These are phyloP conservation scores for Beris chalybata DNA, from an alignment of 2,888 invertebrate species.

Conservation along the genomic window DNA sequence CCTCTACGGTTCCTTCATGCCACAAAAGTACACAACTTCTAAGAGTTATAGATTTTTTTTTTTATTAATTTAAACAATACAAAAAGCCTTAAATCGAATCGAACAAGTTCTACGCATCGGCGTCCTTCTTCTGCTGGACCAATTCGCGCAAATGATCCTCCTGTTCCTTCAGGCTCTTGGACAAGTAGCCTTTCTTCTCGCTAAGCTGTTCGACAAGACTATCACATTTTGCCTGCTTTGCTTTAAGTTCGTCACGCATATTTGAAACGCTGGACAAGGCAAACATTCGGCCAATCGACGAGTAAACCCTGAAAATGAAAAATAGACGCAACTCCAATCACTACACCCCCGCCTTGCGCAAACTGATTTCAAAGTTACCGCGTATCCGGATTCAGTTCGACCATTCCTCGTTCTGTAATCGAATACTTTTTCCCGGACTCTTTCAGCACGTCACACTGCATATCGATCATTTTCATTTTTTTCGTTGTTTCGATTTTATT, in stretches of 20 bases:
- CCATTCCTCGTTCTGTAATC: constrained; percentile 64
- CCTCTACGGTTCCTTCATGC: not conserved
- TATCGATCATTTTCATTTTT: constrained; percentile 73
- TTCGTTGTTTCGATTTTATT: constrained; percentile 77
- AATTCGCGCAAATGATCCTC: constrained; percentile 81
- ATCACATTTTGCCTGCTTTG: constrained; percentile 62
- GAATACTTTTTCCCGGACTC: constrained; percentile 70
- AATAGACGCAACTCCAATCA: not conserved
- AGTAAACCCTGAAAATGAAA: constrained; percentile 48
- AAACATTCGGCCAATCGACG: constrained; percentile 80
- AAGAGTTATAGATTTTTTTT: not conserved
- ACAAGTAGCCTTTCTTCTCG: constrained; percentile 72
- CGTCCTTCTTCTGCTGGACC: constrained; percentile 67
- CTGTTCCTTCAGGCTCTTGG: constrained; percentile 75
- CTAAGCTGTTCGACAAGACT: constrained; percentile 72
- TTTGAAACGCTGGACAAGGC: constrained; percentile 65
- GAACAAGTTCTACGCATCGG: constrained; percentile 42
- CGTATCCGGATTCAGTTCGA: constrained; percentile 51
- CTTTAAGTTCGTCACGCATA: constrained; percentile 65
- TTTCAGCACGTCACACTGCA: constrained; percentile 74
- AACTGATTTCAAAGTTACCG: constrained; percentile 43
- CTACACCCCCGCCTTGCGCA: not conserved
- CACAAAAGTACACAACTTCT: not conserved
- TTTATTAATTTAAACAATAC: constrained; percentile 2
- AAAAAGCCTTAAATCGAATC: constrained; percentile 35